Base-by-base conservation (phyloP, 2,888 invertebrate species). In the Cheilosia urbana region DNA sequence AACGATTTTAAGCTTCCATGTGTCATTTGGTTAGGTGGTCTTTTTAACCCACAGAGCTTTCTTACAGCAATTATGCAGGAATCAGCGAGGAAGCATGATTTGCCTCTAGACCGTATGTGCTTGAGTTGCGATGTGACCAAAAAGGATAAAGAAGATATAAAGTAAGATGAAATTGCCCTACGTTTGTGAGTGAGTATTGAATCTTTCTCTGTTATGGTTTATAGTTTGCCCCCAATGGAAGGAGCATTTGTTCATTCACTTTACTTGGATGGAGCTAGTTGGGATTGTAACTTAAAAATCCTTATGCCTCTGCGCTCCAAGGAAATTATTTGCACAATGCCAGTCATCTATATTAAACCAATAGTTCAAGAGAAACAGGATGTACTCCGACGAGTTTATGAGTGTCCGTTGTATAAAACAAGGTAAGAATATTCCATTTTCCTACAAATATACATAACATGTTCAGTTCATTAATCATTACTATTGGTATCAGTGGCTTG, bases 41-140 rank as follows among this genome's bases (percentile, higher is more conserved):
- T 99, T 90, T 99, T 99, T 93, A 99, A 98, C 93, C 98, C 98
- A 0, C 98, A 99, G 93, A 98, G 98, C 27, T 98, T 99, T 93
- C 93, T 99, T 69, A 99, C 98, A 0, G 98, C 98, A 77, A 98
- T 99, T 90, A 98, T 98, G 98, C 99, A 99, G 93, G 98, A 97
- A 93, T 98, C 98, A 82, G 98, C 98, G 0, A 94, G 98, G 34
- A 98, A 96, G 92, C 98, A 98, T 92, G 98, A 98, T 92, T 96
- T 98, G 95, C 98, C 98, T 0, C 93, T 99, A 87, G 98, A 99
- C 93, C 97, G 97, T 92, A 98, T 99, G 98, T 97, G 97, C 90
- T 94, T 98, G 76, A 96, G 97, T 91, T 98, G 98, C 90, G 98
- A 99, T 90, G 98, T 99, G 71, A 98, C 98, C 37, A 98, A 98